A percentile compares a stretch with the other conserved stretches of the same genome.
Evolutionary conservation across 1,140 invertebrate genomes (phyloP).

Genomic region (Bathynomus jamesi): DNA sequence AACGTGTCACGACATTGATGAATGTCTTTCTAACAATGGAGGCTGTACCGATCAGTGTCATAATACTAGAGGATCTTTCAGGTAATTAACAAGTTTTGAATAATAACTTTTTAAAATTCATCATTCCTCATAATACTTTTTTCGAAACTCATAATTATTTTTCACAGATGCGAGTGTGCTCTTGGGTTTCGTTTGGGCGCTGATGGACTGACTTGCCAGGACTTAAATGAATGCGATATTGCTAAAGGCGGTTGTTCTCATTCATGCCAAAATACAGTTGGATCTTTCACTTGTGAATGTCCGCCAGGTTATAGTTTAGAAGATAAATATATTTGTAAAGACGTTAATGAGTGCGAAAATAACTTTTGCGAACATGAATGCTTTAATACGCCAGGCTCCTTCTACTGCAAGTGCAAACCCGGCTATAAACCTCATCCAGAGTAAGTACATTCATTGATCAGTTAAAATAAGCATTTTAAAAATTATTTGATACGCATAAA

Average conservation of each 20-base stretch:
- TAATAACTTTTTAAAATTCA: no score
- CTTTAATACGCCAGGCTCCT: slow-evolving; percentile 66
- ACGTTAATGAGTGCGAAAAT: slow-evolving; percentile 40
- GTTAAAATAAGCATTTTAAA: no score
- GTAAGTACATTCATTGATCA: no score
- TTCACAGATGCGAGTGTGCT: slow-evolving; percentile 40
- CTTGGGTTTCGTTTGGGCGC: slow-evolving; percentile 44
- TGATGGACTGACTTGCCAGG: slow-evolving; percentile 48
- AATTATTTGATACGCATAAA: no score
- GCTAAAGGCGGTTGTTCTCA: slow-evolving; percentile 50
- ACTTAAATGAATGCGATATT: slow-evolving; percentile 57
- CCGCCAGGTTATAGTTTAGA: slow-evolving; percentile 39
- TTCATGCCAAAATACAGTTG: slow-evolving; percentile 48
- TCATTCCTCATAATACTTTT: no score
- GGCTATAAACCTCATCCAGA: slow-evolving; percentile 15
- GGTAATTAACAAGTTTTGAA: slow-evolving; percentile 42
- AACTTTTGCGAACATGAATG: slow-evolving; percentile 48
- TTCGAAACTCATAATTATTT: no score
- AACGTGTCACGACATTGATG: slow-evolving; percentile 44
- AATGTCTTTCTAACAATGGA: slow-evolving; percentile 43
- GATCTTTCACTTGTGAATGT: slow-evolving; percentile 48
- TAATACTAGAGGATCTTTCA: slow-evolving; percentile 49
- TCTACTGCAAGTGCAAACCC: slow-evolving; percentile 53
- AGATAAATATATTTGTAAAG: slow-evolving; percentile 44
- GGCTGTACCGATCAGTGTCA: slow-evolving; percentile 52